Evolutionary conservation across 1,140 invertebrate species (phyloP), one percentile per base, ranked within the genome.

Genomic region (Gryon sp.): DNA sequence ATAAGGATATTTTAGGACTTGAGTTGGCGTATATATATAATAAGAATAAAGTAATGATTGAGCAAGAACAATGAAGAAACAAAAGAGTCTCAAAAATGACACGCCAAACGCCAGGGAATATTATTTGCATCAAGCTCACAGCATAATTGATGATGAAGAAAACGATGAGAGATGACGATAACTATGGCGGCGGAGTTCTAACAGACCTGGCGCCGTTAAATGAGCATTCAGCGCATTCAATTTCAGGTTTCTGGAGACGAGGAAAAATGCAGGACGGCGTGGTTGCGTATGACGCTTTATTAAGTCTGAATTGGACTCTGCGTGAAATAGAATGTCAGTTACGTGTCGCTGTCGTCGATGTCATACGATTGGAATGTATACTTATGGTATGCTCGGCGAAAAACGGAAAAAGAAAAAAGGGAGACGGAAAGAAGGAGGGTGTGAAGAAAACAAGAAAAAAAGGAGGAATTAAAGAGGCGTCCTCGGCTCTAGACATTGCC

Each of bases 171-270:
- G 74, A 77, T 60, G 70, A 72, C 41, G 70, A 78, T 78, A 70
- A 63, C 41, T 60, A 68, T 12, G 48, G 32, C 34, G 75, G 62
- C 62, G 63, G 59, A 66, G 69, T 60, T 24, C 57, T 46, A 69
- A 76, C 60, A 36, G 34, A 22, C 36, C 20, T 55, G 75, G 76
- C 76, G 78, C 77, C 74, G 63, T 81, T 83, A 86, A 87, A 87
- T 82, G 85, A 86, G 83, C 84, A 87, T 87, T 87, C 84, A 81
- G 66, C 74, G 79, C 82, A 86, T 87, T 86, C 82, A 86, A 87
- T 87, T 85, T 73, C 78, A 45, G 46, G 55, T 60, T 70, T 26
- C 60, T 74, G 36, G 75, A 60, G 63, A 63, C 55, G 72, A 52
- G 68, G 62, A 80, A 80, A 80, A 80, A 79, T 83, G 76, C 81